These are phyloP conservation scores for Notothenia coriiceps DNA, from an alignment of 2,113 vertebrate species.

Conservation along the genomic window DNA sequence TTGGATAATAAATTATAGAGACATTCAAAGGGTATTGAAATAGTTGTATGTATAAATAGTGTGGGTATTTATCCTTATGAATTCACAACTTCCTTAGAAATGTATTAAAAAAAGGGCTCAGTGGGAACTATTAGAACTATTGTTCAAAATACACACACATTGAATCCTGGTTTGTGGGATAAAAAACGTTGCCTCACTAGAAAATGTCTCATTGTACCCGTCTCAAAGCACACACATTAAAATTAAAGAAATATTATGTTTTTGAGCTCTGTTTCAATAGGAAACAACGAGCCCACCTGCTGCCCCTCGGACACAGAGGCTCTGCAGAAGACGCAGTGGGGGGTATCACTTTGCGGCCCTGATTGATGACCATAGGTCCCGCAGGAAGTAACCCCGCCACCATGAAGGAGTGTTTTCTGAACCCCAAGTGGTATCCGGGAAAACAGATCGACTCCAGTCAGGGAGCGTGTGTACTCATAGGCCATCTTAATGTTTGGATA, in stretches of 20 bases:
- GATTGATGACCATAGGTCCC: slow-evolving; percentile 83
- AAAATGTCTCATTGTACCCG: neutral
- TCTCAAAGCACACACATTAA: slow-evolving; percentile 6
- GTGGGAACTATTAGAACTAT: neutral
- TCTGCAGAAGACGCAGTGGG: slow-evolving; percentile 68
- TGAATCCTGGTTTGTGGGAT: neutral
- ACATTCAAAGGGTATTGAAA: neutral
- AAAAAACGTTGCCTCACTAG: neutral
- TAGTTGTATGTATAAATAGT: neutral
- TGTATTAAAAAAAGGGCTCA: neutral
- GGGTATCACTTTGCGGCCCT: slow-evolving; percentile 74
- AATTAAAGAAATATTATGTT: slow-evolving; percentile 30
- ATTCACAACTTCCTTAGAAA: neutral
- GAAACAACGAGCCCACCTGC: slow-evolving; percentile 74
- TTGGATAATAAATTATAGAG: neutral
- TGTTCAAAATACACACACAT: neutral
- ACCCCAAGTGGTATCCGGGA: slow-evolving; percentile 83
- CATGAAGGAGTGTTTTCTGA: slow-evolving; percentile 84
- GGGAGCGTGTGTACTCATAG: slow-evolving; percentile 73
- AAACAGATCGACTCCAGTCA: slow-evolving; percentile 78
- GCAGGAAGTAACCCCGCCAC: slow-evolving; percentile 83
- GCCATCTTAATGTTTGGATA: slow-evolving; percentile 79
- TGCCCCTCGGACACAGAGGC: slow-evolving; percentile 53
- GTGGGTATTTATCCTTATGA: neutral
- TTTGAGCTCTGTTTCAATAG: slow-evolving; percentile 13